These are phyloP conservation scores for Cichlasoma orientale DNA, from an alignment of 2,797 vertebrate genomes.

Conservation along the genomic window DNA sequence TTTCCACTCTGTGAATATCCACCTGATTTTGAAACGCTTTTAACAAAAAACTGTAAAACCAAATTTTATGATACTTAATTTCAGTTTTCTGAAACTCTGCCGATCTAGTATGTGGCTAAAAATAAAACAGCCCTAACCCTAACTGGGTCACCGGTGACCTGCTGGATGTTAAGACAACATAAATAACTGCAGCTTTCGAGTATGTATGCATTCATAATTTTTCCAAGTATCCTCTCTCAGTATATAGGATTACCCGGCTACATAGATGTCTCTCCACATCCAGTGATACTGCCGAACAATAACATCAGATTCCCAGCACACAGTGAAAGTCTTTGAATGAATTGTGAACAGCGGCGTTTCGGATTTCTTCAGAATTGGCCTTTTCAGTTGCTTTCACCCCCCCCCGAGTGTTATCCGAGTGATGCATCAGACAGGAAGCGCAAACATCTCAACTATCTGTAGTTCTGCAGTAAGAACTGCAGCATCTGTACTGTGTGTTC, in stretches of 20 bases:
- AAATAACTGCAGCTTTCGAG: too few species aligned
- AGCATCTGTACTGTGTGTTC: slow-evolving; percentile 20
- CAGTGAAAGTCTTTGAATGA: neutral
- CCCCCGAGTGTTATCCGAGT: slow-evolving; percentile 12
- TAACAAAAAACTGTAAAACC: too few species aligned
- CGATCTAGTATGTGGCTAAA: too few species aligned
- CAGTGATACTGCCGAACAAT: neutral
- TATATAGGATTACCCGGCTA: neutral
- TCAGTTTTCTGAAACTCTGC: too few species aligned
- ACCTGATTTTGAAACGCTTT: too few species aligned
- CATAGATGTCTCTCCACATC: neutral
- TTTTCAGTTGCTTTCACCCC: slow-evolving; percentile 19
- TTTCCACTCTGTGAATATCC: too few species aligned
- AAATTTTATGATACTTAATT: too few species aligned
- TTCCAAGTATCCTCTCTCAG: accelerated
- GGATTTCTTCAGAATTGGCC: slow-evolving; percentile 29
- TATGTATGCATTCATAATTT: neutral
- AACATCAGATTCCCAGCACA: neutral
- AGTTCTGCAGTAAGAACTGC: slow-evolving; percentile 13
- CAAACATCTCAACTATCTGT: slow-evolving; percentile 48
- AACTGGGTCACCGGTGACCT: too few species aligned
- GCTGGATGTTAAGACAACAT: too few species aligned
- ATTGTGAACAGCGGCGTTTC: slow-evolving; percentile 49
- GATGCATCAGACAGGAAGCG: slow-evolving; percentile 39
- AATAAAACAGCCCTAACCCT: too few species aligned